phyloP scores from a whole-genome alignment of 2,797 vertebrate genomes.

The Sternarchorhynchus goeldii region DNA sequence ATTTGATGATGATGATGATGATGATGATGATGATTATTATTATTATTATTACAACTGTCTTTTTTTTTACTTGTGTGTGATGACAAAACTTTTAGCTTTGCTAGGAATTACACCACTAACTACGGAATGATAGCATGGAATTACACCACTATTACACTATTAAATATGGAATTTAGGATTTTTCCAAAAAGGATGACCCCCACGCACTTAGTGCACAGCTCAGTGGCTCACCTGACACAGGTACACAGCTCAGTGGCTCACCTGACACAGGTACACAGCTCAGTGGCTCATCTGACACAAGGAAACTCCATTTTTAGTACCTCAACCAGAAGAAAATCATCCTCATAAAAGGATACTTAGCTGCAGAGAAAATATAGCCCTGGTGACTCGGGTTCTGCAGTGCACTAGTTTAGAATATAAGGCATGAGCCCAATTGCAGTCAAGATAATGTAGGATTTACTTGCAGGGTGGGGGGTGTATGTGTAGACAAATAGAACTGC shows the following conservation, averaged over 20 bases:
- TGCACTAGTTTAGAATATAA: background rate
- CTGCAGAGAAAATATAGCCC: background rate
- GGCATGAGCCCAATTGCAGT: no score
- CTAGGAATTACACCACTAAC: background rate
- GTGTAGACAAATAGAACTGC: no score
- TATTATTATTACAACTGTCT: no score
- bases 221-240: background rate
- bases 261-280: background rate
- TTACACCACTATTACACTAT: background rate
- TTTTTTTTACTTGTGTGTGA: background rate
- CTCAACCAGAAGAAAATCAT: background rate
- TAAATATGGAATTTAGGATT: background rate
- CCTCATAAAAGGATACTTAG: background rate
- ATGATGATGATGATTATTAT: no score
- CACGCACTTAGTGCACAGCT: background rate
- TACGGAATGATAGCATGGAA: background rate
- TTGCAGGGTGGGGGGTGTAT: no score
- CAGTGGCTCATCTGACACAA: background rate
- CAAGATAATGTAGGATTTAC: no score
- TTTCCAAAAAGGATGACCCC: no score
- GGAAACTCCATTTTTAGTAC: background rate
- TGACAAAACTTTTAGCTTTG: background rate
- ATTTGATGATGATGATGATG: no score
- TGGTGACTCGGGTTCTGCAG: slow-evolving; percentile 5
- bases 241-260: background rate